These are phyloP conservation scores for Stomatorhinus walkeri DNA, from an alignment of 2,797 vertebrate species.

Conservation along the genomic window DNA sequence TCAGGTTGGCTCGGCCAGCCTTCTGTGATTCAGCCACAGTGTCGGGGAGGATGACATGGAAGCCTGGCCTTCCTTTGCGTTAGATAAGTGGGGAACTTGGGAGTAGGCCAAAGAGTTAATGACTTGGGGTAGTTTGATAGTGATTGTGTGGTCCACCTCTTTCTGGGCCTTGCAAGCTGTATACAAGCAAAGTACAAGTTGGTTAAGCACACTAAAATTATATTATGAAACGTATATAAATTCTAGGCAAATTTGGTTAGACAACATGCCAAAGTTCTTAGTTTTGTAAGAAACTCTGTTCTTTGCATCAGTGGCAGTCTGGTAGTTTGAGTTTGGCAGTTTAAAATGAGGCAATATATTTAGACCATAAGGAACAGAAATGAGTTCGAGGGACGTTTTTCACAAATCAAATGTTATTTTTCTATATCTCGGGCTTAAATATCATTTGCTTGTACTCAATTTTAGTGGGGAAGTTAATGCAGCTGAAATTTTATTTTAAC, in stretches of 20 bases:
- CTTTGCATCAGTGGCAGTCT: constrained; percentile 65
- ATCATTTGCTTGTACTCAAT: constrained; percentile 99
- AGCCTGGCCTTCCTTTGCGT: constrained; percentile 79
- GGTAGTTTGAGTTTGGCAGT: constrained; percentile 65
- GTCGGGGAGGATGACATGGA: constrained; percentile 72
- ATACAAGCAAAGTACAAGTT: neutral
- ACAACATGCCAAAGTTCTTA: constrained; percentile 48
- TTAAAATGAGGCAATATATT: constrained; percentile 32
- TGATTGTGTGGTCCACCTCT: neutral
- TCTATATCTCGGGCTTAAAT: constrained; percentile 99
- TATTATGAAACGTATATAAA: neutral
- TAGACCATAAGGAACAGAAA: constrained; percentile 30
- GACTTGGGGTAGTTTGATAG: neutral
- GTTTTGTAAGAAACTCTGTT: constrained; percentile 40
- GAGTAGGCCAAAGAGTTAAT: constrained; percentile 14
- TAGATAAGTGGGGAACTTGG: constrained; percentile 37
- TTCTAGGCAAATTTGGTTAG: constrained; percentile 1
- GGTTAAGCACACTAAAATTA: constrained; percentile 1
- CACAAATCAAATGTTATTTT: constrained; percentile 99
- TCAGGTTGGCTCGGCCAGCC: constrained; percentile 77
- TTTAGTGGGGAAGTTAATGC: constrained; percentile 99
- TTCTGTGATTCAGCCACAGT: constrained; percentile 72
- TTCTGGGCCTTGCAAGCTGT: constrained; percentile 9
- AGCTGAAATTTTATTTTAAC: constrained; percentile 99
- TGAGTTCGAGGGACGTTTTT: constrained; percentile 94